Percentiles rank a stretch among this genome's conserved stretches.
Evolutionary conservation across 2,113 vertebrate species (phyloP).

Genomic region (Hepsetus odoe): DNA sequence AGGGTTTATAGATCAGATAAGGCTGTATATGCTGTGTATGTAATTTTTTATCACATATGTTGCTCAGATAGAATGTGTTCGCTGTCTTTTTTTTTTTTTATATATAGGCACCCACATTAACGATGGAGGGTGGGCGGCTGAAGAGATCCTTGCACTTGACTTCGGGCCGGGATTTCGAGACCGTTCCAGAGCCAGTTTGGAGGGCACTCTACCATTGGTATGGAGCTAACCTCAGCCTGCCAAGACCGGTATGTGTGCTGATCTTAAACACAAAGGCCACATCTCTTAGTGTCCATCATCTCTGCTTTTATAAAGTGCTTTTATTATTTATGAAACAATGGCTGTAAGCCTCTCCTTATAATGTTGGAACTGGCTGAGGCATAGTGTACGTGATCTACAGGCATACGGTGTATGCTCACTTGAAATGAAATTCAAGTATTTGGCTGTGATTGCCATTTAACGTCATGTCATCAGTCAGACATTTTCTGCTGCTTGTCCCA

Average conservation of each 20-base stretch:
- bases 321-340: background rate
- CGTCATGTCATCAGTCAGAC: no score
- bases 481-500: no score
- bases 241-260: slow-evolving; percentile 87
- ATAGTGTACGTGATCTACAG: no score
- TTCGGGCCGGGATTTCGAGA: slow-evolving; percentile 87
- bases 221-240: slow-evolving; percentile 93
- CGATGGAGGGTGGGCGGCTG: slow-evolving; percentile 92
- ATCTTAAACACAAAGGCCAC: background rate
- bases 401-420: no score
- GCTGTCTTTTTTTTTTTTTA: slow-evolving; percentile 34
- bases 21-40: background rate
- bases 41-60: background rate
- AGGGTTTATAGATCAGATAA: background rate
- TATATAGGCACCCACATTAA: slow-evolving; percentile 88
- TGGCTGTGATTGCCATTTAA: no score
- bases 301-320: background rate
- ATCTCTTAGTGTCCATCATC: background rate
- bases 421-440: no score
- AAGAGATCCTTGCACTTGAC: slow-evolving; percentile 82
- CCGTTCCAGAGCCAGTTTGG: slow-evolving; percentile 96
- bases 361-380: background rate
- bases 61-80: background rate
- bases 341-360: background rate
- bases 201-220: slow-evolving; percentile 98